A percentile compares a stretch with the other conserved stretches of the same genome.
Conservation (phyloP, 2,797 vertebrate genomes). For the Mormyrops attenuatus region DNA sequence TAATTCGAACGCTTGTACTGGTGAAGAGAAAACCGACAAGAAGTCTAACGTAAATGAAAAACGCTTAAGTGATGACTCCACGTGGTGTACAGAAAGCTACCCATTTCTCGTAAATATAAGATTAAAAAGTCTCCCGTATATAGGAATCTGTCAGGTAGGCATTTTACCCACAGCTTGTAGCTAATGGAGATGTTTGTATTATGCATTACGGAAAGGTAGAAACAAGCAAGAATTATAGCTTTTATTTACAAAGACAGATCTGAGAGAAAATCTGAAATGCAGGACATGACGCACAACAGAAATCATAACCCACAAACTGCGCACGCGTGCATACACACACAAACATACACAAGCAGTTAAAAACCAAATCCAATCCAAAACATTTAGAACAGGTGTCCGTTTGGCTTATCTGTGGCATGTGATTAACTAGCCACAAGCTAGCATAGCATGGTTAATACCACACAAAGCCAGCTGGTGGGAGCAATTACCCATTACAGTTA, state of each 20-base stretch:
- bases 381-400: not conserved
- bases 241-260: conserved; percentile 2
- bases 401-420: not conserved
- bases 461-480: not conserved
- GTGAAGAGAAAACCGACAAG: not conserved
- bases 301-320: not conserved
- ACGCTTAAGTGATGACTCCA: not conserved
- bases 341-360: not conserved
- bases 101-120: not conserved
- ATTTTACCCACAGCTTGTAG: not conserved
- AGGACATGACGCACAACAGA: not conserved
- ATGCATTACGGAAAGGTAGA: not conserved
- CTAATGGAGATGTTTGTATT: not conserved
- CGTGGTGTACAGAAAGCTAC: not conserved
- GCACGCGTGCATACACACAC: no score
- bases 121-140: not conserved
- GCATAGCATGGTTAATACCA: not conserved
- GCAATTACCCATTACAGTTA: not conserved
- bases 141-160: not conserved
- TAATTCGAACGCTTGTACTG: not conserved
- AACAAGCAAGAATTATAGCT: not conserved
- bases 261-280: not conserved
- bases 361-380: not conserved
- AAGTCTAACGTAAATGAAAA: not conserved
- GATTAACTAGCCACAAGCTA: not conserved